Conservation (phyloP, 1,140 invertebrate species). For the Anastrepha ludens region DNA sequence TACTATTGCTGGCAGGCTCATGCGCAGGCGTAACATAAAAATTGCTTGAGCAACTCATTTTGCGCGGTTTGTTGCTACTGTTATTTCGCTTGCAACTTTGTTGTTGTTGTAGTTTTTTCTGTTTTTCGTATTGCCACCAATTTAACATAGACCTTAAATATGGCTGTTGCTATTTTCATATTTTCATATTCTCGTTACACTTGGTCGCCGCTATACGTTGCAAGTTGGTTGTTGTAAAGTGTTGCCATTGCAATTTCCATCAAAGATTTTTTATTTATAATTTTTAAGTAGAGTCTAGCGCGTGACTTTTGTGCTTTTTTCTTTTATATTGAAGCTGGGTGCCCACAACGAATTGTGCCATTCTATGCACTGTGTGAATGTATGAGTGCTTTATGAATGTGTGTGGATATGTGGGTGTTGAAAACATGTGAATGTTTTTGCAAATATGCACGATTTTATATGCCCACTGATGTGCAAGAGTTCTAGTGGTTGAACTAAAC, state of each 20-base stretch:
- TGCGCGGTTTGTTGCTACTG: slow-evolving; percentile 43
- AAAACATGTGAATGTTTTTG: too few relatives aligned
- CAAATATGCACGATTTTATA: too few relatives aligned
- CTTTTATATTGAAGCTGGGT: background rate
- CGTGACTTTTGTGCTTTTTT: background rate
- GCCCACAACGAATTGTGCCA: background rate
- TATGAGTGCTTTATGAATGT: too few relatives aligned
- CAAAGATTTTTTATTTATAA: slow-evolving; percentile 29
- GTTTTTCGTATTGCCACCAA: slow-evolving; percentile 20
- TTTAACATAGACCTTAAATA: slow-evolving; percentile 51
- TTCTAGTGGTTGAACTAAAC: too few relatives aligned
- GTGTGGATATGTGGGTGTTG: too few relatives aligned
- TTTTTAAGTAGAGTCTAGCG: slow-evolving; percentile 7
- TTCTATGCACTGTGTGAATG: background rate
- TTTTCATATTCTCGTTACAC: slow-evolving; percentile 34
- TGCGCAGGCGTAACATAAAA: slow-evolving; percentile 47
- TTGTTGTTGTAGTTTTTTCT: background rate
- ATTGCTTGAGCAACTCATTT: slow-evolving; percentile 34
- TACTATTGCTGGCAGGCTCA: background rate
- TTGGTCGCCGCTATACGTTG: background rate
- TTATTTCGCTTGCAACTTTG: slow-evolving; percentile 4
- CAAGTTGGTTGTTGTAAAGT: background rate
- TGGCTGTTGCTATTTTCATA: background rate
- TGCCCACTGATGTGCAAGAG: too few relatives aligned
- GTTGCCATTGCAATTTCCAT: background rate